phyloP scores from a whole-genome alignment of 2,888 invertebrate species.

The Temnothorax rugatulus region DNA sequence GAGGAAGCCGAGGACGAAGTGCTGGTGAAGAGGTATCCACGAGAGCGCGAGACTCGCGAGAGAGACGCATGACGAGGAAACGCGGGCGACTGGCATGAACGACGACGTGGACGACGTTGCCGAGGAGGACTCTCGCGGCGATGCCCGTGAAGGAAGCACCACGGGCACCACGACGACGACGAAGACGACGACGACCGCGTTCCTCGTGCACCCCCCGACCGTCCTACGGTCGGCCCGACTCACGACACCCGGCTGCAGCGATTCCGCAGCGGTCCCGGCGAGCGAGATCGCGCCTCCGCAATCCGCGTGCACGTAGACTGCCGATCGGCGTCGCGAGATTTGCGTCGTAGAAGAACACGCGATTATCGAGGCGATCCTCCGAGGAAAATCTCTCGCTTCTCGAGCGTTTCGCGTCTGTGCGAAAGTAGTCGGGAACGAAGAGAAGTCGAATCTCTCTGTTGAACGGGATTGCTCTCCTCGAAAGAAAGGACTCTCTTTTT shows the following conservation, averaged over 20 bases:
- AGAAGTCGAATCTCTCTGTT: background rate
- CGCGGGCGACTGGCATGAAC: constrained; percentile 71
- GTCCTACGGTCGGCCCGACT: constrained; percentile 54
- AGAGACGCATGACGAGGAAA: constrained; percentile 59
- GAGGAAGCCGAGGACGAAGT: constrained; percentile 16
- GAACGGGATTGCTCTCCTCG: background rate
- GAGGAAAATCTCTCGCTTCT: background rate
- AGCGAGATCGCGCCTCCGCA: constrained; percentile 42
- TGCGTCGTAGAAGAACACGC: constrained; percentile 34
- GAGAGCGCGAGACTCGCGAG: background rate
- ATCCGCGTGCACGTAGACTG: constrained; percentile 20
- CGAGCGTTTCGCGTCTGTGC: background rate
- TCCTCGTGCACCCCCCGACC: constrained; percentile 47
- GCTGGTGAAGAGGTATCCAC: background rate
- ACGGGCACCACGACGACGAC: constrained; percentile 29
- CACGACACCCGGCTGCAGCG: constrained; percentile 51
- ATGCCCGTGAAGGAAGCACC: constrained; percentile 69
- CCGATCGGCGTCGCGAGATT: constrained; percentile 27
- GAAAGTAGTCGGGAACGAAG: background rate
- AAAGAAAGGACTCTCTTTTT: background rate
- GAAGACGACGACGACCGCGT: constrained; percentile 44
- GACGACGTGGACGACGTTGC: constrained; percentile 63
- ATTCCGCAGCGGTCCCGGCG: constrained; percentile 23
- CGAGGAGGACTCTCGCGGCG: constrained; percentile 67
- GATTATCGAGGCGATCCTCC: background rate